A percentile compares a stretch with the other conserved stretches of the same genome.
Evolutionary conservation across 92 coral and sea anemone species (phyloP).

Genomic region (Zoanthus gigantus): DNA sequence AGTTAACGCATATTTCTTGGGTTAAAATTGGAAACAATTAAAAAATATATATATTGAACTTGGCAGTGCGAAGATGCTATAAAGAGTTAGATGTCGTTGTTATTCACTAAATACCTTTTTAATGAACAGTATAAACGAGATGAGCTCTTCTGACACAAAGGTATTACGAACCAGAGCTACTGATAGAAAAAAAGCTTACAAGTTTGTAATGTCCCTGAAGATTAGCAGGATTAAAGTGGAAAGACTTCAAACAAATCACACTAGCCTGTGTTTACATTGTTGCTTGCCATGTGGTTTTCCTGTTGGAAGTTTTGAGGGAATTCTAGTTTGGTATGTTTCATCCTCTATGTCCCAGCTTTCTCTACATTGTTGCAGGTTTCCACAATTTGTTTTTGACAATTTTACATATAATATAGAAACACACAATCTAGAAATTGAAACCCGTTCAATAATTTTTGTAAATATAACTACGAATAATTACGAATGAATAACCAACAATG

Average conservation of each 20-base stretch:
- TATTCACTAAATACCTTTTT: conserved; percentile 40
- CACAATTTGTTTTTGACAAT: background rate
- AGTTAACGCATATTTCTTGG: background rate
- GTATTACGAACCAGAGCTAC: conserved; percentile 15
- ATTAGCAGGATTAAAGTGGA: conserved; percentile 39
- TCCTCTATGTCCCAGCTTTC: background rate
- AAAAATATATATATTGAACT: background rate
- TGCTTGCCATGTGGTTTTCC: conserved; percentile 43
- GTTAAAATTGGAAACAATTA: conserved; percentile 1
- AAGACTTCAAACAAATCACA: conserved; percentile 20
- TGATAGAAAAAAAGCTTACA: conserved; percentile 23
- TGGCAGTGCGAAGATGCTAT: conserved; percentile 7
- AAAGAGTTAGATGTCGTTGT: background rate
- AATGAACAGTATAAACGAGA: conserved; percentile 26
- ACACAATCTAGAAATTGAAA: background rate
- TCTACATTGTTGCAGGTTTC: background rate
- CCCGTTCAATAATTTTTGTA: background rate
- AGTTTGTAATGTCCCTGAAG: conserved; percentile 37
- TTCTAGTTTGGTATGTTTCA: background rate
- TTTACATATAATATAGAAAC: background rate
- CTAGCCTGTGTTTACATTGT: conserved; percentile 31
- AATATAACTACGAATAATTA: background rate
- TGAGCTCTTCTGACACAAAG: conserved; percentile 9
- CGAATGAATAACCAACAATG: background rate
- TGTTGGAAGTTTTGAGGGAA: conserved; percentile 16